A percentile compares a stretch with the other conserved stretches of the same genome.
These are phyloP conservation scores for Discoglossus pictus DNA, from an alignment of 2,797 vertebrate genomes.

Conservation along the genomic window DNA sequence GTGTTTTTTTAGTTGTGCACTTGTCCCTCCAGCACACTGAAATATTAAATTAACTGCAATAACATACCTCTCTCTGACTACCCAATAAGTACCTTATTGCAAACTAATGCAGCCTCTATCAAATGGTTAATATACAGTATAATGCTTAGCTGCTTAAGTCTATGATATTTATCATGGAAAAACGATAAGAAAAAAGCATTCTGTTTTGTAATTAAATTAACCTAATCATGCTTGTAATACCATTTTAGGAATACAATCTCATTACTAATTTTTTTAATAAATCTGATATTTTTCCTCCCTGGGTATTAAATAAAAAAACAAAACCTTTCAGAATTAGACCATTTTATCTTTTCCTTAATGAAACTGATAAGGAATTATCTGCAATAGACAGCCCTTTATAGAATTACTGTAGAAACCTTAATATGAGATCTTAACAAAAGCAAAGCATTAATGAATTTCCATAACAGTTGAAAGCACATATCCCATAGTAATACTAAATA, in stretches of 20 bases:
- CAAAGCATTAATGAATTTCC: constrained; percentile 31
- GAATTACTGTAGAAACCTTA: constrained; percentile 29
- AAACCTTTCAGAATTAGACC: not conserved
- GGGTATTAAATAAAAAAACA: not conserved
- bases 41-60: no score
- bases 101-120: no score
- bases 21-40: no score
- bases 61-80: no score
- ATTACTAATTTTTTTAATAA: constrained; percentile 13
- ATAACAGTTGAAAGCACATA: constrained; percentile 35
- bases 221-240: constrained; percentile 3
- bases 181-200: not conserved
- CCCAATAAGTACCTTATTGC: no score
- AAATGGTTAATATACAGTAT: no score
- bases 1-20: no score
- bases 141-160: no score
- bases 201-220: no score
- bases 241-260: constrained; percentile 1
- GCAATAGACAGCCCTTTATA: constrained; percentile 19
- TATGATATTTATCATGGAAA: not conserved
- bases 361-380: constrained; percentile 28
- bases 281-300: not conserved
- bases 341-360: constrained; percentile 11
- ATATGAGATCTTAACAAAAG: constrained; percentile 33
- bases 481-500: constrained; percentile 23